Evolutionary conservation across 2,797 vertebrate genomes (phyloP).

Genomic region (Oophaga sylvatica): DNA sequence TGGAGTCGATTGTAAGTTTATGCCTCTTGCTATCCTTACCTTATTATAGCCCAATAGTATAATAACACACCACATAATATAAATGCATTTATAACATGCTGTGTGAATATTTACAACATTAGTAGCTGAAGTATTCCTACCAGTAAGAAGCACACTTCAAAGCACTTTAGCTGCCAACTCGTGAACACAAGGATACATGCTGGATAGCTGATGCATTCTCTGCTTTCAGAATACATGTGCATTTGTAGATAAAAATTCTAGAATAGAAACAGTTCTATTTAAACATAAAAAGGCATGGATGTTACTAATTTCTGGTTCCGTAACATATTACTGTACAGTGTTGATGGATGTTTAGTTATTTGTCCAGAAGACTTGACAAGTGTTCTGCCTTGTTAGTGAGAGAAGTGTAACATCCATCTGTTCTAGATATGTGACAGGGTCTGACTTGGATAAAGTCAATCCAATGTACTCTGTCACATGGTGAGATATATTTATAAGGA

Average conservation of each 20-base stretch:
- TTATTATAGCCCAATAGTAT: slow-evolving; percentile 16
- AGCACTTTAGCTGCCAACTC: slow-evolving; percentile 26
- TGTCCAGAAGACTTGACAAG: slow-evolving; percentile 25
- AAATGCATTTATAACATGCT: background rate
- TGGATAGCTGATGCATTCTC: background rate
- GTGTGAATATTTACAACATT: slow-evolving; percentile 12
- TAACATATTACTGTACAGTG: background rate
- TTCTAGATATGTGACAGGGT: slow-evolving; percentile 8
- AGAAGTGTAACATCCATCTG: slow-evolving; percentile 10
- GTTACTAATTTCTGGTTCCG: background rate
- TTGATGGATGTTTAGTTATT: slow-evolving; percentile 36
- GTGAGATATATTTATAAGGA: background rate
- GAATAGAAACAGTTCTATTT: background rate
- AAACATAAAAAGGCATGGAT: background rate
- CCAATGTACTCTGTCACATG: slow-evolving; percentile 11
- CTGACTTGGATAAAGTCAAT: slow-evolving; percentile 29
- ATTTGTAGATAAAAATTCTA: background rate
- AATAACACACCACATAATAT: slow-evolving; percentile 15
- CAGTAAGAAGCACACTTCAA: slow-evolving; percentile 10
- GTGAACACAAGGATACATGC: background rate
- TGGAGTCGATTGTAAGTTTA: background rate
- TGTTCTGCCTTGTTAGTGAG: slow-evolving; percentile 42
- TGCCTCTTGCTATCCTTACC: background rate
- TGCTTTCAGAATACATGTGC: background rate
- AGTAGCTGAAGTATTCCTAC: background rate